phyloP scores from a whole-genome alignment of 2,888 invertebrate species.

The Leptinotarsa peninsularis region DNA sequence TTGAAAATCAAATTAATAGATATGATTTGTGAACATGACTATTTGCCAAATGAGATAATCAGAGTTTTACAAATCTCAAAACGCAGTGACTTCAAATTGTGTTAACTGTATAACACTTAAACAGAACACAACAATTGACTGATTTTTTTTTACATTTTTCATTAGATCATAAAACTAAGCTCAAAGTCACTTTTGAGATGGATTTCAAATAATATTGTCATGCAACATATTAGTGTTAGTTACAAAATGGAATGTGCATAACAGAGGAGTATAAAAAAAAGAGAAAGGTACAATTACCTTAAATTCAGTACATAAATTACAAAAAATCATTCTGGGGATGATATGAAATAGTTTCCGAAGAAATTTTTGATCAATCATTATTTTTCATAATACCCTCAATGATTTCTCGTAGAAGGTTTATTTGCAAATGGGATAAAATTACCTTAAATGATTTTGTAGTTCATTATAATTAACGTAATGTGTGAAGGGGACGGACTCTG shows the following conservation, averaged over 20 bases:
- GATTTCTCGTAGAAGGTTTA: not conserved
- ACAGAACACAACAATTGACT: no score
- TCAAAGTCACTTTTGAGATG: not conserved
- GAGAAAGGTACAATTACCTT: slow-evolving; percentile 5
- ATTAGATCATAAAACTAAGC: no score
- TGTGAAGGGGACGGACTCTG: slow-evolving; percentile 70
- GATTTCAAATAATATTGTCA: slow-evolving; percentile 37
- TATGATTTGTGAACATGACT: not conserved
- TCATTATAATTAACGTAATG: slow-evolving; percentile 90
- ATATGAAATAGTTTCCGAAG: not conserved
- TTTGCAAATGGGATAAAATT: slow-evolving; percentile 54
- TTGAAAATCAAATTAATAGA: not conserved
- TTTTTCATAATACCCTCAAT: not conserved
- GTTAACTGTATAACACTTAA: no score
- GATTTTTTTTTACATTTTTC: no score
- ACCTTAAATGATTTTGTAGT: slow-evolving; percentile 87
- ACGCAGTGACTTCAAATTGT: not conserved
- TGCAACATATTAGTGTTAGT: slow-evolving; percentile 60
- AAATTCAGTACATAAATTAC: slow-evolving; percentile 9
- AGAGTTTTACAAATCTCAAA: not conserved
- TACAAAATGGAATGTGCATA: slow-evolving; percentile 59
- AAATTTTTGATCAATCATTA: not conserved
- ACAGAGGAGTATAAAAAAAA: slow-evolving; percentile 39
- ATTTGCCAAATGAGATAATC: not conserved
- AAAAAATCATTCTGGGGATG: slow-evolving; percentile 38